A percentile compares a stretch with the other conserved stretches of the same genome.
Conservation (phyloP, 2,797 vertebrate species). For the Sorex maritimensis region DNA sequence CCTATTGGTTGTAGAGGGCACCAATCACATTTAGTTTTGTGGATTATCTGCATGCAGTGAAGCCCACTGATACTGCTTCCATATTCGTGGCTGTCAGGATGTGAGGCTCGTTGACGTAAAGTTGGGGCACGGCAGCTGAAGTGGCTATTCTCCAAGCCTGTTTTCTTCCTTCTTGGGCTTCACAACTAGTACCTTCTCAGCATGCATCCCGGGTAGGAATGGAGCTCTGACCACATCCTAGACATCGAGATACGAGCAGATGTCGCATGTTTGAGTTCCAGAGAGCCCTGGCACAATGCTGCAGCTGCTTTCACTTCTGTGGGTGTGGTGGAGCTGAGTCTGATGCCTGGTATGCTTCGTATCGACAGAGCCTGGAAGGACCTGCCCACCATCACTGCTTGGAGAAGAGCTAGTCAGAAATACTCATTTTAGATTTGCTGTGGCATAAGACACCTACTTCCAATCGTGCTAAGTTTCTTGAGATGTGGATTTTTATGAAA, state of each 20-base stretch:
- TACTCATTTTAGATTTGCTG: neutral
- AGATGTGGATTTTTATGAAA: neutral
- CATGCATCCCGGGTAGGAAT: rapidly evolving
- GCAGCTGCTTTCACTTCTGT: neutral
- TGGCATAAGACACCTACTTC: neutral
- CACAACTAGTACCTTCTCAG: neutral
- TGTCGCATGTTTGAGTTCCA: neutral
- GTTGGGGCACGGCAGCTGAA: rapidly evolving
- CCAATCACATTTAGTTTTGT: neutral
- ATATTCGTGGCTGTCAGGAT: too few species aligned
- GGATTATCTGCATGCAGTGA: too few species aligned
- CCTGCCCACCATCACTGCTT: neutral
- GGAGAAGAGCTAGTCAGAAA: neutral
- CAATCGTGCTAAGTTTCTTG: neutral
- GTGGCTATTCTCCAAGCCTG: neutral
- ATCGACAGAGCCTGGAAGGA: rapidly evolving
- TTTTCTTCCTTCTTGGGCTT: neutral
- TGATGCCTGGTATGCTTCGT: rapidly evolving
- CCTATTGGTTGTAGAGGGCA: neutral
- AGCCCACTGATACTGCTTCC: rapidly evolving
- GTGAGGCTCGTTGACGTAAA: neutral
- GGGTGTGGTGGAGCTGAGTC: neutral
- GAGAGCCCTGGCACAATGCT: rapidly evolving
- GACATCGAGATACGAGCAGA: neutral
- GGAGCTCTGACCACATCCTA: neutral